Percentiles rank a stretch among this genome's conserved stretches.
These are phyloP conservation scores for Temnothorax unifasciatus DNA, from an alignment of 2,888 invertebrate genomes.

Conservation along the genomic window DNA sequence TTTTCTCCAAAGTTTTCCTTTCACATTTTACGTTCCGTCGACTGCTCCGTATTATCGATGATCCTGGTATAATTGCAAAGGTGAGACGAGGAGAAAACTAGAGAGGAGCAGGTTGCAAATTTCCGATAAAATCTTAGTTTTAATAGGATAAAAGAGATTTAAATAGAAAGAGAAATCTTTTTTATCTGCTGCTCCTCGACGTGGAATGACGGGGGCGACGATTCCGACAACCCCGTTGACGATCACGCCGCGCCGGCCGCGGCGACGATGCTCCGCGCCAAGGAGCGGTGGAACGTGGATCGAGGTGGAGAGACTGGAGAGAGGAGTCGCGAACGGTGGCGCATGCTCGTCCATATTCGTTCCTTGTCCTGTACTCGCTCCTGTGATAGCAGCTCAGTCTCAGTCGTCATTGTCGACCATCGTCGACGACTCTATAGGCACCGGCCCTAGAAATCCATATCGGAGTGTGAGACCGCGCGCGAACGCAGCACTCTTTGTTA, in stretches of 20 bases:
- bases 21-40: not conserved
- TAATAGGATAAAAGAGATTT: no score
- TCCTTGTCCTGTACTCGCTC: slow-evolving; percentile 68
- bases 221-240: not conserved
- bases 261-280: not conserved
- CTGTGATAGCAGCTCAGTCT: slow-evolving; percentile 52
- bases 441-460: slow-evolving; percentile 76
- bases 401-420: slow-evolving; percentile 51
- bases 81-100: no score
- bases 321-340: slow-evolving; percentile 64
- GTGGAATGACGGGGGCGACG: not conserved
- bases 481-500: not conserved
- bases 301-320: not conserved
- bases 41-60: not conserved
- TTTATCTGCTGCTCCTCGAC: not conserved
- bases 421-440: slow-evolving; percentile 60
- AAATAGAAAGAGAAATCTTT: not conserved
- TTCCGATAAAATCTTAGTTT: not conserved
- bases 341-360: slow-evolving; percentile 77
- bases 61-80: not conserved
- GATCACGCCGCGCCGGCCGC: no score
- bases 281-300: not conserved
- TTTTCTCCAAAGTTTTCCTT: not conserved
- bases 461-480: slow-evolving; percentile 38
- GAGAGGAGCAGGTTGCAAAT: not conserved